Percentiles rank a stretch among this genome's conserved stretches.
Conservation (phyloP, 2,888 invertebrate genomes). For the Barypeithes pellucidus region DNA sequence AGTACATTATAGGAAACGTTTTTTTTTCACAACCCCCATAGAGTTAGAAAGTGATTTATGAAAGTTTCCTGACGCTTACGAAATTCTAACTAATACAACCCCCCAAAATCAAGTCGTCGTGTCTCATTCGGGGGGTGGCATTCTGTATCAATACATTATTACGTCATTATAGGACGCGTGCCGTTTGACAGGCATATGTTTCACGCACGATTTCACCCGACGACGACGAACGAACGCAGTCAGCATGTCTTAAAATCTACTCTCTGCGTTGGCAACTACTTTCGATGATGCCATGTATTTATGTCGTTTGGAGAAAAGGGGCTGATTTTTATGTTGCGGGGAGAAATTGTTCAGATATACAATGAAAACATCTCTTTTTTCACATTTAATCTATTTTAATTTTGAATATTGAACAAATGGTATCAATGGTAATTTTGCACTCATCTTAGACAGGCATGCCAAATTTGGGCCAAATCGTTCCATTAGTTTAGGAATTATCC, state of each 20-base stretch:
- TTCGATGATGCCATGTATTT: constrained; percentile 46
- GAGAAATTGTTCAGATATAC: too few relatives aligned
- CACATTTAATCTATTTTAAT: too few relatives aligned
- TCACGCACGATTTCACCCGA: constrained; percentile 68
- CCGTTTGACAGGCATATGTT: constrained; percentile 70
- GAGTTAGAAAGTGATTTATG: constrained; percentile 43
- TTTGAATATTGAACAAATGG: too few relatives aligned
- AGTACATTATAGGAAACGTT: too few relatives aligned
- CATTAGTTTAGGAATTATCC: too few relatives aligned
- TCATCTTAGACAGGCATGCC: too few relatives aligned
- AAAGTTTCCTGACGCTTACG: constrained; percentile 11
- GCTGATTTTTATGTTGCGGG: background rate
- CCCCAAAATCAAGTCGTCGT: constrained; percentile 34
- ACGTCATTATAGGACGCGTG: constrained; percentile 70
- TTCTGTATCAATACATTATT: constrained; percentile 69
- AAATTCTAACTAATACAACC: constrained; percentile 34
- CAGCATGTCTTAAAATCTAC: constrained; percentile 32
- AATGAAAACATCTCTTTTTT: too few relatives aligned
- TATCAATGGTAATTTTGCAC: too few relatives aligned
- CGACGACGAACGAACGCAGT: constrained; percentile 38
- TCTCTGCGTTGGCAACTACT: constrained; percentile 40
- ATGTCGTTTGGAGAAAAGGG: constrained; percentile 32
- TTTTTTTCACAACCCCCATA: background rate
- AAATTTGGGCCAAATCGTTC: too few relatives aligned
- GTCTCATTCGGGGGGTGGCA: constrained; percentile 52